A percentile compares a stretch with the other conserved stretches of the same genome.
These are phyloP conservation scores for Progne subis DNA, from an alignment of 2,113 vertebrate genomes.

Conservation along the genomic window DNA sequence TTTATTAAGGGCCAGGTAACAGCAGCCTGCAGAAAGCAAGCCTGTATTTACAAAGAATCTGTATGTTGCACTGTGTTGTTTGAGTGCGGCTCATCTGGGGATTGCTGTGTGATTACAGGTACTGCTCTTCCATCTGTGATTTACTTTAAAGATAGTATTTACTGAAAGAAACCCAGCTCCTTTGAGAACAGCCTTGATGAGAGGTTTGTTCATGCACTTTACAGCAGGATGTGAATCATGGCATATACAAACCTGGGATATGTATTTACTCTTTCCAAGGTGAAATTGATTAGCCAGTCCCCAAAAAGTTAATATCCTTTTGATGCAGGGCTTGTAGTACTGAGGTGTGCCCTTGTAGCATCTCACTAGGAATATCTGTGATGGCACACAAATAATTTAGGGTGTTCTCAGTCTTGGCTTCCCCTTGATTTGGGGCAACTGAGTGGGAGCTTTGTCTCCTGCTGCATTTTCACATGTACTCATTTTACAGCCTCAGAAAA, in stretches of 20 bases:
- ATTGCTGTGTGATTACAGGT: not conserved
- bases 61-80: not conserved
- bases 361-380: not conserved
- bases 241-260: not conserved
- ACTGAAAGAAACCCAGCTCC: not conserved
- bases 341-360: not conserved
- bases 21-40: not conserved
- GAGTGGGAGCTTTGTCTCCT: not conserved
- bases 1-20: not conserved
- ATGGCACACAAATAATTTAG: not conserved
- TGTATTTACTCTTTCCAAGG: not conserved
- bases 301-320: not conserved
- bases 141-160: not conserved
- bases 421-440: not conserved
- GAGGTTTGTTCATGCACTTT: not conserved
- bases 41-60: not conserved
- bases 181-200: not conserved
- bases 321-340: not conserved
- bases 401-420: not conserved
- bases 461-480: not conserved
- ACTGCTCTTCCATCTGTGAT: not conserved
- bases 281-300: not conserved
- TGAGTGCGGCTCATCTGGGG: not conserved
- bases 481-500: not conserved
- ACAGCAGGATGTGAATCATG: not conserved